Evolutionary conservation across 2,888 invertebrate species (phyloP).

Genomic region (Ceratothoa steindachneri): DNA sequence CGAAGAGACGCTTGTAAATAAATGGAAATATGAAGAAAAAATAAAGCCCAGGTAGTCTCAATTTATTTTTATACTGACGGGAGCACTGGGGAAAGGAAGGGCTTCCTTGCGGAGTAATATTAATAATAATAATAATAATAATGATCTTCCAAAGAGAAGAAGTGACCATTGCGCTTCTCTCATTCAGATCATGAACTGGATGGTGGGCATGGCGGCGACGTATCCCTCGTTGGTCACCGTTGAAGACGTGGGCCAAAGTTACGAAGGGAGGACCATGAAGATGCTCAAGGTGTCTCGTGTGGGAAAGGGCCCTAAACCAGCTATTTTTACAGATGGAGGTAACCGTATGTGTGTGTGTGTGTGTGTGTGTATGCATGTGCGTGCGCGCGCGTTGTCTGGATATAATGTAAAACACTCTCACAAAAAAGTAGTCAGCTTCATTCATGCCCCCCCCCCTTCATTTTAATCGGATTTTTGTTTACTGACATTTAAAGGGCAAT

Average conservation of each 20-base stretch:
- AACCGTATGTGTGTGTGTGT: neutral
- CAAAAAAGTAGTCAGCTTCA: no score
- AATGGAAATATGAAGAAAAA: no score
- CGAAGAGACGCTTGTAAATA: no score
- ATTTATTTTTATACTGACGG: no score
- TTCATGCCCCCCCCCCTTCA: no score
- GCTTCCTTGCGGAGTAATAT: no score
- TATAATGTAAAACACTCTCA: no score
- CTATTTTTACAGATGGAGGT: constrained; percentile 37
- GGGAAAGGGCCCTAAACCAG: constrained; percentile 23
- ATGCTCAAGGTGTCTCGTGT: constrained; percentile 27
- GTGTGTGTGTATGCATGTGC: neutral
- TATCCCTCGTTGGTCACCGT: constrained; percentile 21
- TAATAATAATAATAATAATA: neutral
- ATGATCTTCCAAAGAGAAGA: neutral
- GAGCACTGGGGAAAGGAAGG: no score
- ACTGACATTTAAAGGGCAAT: no score
- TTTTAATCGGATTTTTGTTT: no score
- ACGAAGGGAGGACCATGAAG: constrained; percentile 40
- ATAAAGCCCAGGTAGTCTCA: no score
- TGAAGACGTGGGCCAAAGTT: constrained; percentile 24
- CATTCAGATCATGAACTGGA: constrained; percentile 34
- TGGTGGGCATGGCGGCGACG: constrained; percentile 19
- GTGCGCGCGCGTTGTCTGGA: no score
- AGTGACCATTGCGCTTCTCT: neutral